Evolutionary conservation across 2,113 vertebrate genomes (phyloP), one percentile per base, ranked within the genome.

Genomic region (Phaethon lepturus): DNA sequence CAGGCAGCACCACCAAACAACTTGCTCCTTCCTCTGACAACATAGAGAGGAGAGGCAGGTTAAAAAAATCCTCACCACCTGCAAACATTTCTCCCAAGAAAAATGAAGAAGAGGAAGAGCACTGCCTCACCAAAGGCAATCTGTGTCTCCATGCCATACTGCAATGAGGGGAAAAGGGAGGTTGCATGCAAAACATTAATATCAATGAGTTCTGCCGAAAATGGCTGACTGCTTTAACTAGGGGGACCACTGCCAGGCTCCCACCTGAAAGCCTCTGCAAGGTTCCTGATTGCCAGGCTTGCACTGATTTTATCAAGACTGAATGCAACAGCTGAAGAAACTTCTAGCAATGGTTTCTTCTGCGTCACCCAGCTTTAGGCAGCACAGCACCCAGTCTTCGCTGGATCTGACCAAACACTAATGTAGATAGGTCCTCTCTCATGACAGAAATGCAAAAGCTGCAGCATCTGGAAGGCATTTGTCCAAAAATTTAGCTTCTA

Each of bases 1-100:
- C 86, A 49, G 45, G 44, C 11, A 73, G 40, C 22, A 55, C 31
- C 55, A 62, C 53, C n/a, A 68, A 74, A 55, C 3, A 77, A 8
- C 28, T 76, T 38, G 4, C 17, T 52, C 23, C 35, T 64, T 56
- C 18, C 59, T 53, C 7, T 40, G 49, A 49, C 66, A 86, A 67
- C 0, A 0, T 17, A 25, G 45, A 47, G 19, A 60, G 12, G 11
- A 76, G 19, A 2, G 0, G 7, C 26, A 73, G n/a, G 17, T 10
- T 79, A 49, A 88, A 82, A 38, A 62, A 72, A 44, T 35, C 55
- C 44, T 78, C 24, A 14, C 7, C 5, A 58, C 72, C 47, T 53
- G 38, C 35, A 28, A 64, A 76, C 31, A 72, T 17, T 7, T 79
- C 23, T 85, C 47, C 17, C 24, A 62, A 45, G 42, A 5, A 33